Base-by-base conservation (phyloP, 2,113 vertebrate species). In the Urocitellus parryii region DNA sequence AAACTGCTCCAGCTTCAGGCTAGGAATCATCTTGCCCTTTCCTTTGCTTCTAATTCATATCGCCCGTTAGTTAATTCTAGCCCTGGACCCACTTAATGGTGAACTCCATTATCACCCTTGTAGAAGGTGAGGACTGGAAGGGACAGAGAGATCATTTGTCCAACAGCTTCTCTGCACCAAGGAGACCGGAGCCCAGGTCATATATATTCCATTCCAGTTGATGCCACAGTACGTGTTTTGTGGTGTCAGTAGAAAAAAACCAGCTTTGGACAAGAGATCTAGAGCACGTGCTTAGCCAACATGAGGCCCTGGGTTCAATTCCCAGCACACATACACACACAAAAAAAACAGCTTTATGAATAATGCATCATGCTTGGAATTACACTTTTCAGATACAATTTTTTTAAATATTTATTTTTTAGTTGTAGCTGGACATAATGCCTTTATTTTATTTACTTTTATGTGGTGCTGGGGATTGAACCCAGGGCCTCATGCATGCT, bases 1-100 rank as follows among this genome's bases (percentile, higher is more conserved):
- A 93, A 80, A 98, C 87, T 79, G 91, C 95, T 95, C 83, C 80
- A 42, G 61, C 86, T 86, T 91, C 86, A 82, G 74, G 51, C 73
- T 14, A 80, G 51, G 79, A 93, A 72, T 53, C 89, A 61, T 79
- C 74, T 72, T 73, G 65, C 27, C 70, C 83, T 88, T 61, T 72
- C 22, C 96, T 91, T 78, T 67, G 42, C 93, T 73, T 89, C 39
- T 45, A 27, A 72, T 27, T 51, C 67, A 68, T 65, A 87, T 61
- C 96, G 82, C 18, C 73, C 42, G 73, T 65, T 74, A 65, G 73
- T 65, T 74, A 65, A 82, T 77, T 85, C 39, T 65, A 3, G 51
- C 45, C 48, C 42, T 48, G 45, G 48, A 20, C 53, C 27, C 58
- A 42, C 13, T 56, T 37, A 20, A 25, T 2, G 65, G 63, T 16